A percentile compares a stretch with the other conserved stretches of the same genome.
Evolutionary conservation across 2,113 vertebrate species (phyloP).

Genomic region (Acinonyx jubatus): DNA sequence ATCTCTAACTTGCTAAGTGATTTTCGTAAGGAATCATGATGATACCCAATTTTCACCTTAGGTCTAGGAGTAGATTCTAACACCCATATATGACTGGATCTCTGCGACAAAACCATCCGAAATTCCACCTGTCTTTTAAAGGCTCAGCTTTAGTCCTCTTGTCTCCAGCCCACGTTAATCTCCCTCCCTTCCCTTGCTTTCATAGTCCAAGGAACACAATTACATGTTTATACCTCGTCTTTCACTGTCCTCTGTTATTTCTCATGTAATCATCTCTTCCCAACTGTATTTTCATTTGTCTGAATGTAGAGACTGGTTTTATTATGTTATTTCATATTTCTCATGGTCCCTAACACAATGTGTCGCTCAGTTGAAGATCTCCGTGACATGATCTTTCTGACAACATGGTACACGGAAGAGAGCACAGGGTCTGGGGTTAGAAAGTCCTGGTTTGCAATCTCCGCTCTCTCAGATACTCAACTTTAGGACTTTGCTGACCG

Average conservation of each 20-base stretch:
- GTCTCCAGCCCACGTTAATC: neutral
- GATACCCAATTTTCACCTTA: neutral
- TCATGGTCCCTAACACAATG: neutral
- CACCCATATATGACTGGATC: neutral
- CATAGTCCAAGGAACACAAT: neutral
- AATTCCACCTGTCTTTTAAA: constrained; percentile 1
- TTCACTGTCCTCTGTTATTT: neutral
- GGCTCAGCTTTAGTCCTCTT: neutral
- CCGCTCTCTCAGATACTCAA: neutral
- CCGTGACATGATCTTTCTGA: neutral
- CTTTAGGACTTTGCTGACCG: neutral
- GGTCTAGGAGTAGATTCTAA: neutral
- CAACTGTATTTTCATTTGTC: constrained; percentile 5
- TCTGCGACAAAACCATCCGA: neutral
- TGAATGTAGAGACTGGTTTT: neutral
- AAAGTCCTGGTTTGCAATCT: neutral
- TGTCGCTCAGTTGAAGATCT: neutral
- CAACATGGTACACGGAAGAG: neutral
- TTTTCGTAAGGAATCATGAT: neutral
- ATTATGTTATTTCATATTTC: neutral
- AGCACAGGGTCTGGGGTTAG: neutral
- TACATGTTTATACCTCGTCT: neutral
- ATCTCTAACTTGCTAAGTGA: neutral
- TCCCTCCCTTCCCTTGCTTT: neutral
- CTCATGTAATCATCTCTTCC: constrained; percentile 23